These are phyloP conservation scores for Apaloderma vittatum DNA, from an alignment of 2,113 vertebrate genomes.

Conservation along the genomic window DNA sequence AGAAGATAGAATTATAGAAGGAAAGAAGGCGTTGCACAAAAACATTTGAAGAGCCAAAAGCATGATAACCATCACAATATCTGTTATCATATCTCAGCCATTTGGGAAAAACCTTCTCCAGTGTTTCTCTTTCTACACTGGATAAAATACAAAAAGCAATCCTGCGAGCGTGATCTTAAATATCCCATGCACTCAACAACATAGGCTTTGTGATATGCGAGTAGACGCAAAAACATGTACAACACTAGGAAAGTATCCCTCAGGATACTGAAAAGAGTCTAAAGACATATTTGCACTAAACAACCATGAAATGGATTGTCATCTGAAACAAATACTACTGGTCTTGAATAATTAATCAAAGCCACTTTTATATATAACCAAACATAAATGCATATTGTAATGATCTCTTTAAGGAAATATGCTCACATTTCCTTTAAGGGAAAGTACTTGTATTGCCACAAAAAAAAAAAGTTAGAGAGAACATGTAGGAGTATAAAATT, in stretches of 20 bases:
- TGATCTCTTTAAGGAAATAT: neutral
- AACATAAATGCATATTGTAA: neutral
- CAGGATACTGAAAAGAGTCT: neutral
- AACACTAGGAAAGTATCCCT: neutral
- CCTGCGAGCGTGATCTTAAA: neutral
- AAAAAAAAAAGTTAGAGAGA: neutral
- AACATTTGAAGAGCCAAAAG: neutral
- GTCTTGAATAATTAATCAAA: constrained; percentile 13
- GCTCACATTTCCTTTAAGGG: neutral
- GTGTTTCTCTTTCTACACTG: neutral
- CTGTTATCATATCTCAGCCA: neutral
- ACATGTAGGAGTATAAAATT: neutral
- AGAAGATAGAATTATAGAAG: neutral
- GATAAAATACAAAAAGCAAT: neutral
- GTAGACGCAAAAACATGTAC: neutral
- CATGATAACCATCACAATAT: neutral
- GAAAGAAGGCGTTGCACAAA: neutral
- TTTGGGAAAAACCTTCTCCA: neutral
- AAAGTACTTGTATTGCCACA: neutral
- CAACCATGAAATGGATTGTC: neutral
- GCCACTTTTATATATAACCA: neutral
- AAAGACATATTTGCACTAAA: neutral
- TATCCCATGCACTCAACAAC: neutral
- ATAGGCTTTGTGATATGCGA: neutral
- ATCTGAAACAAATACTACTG: neutral